phyloP scores from a whole-genome alignment of 2,888 invertebrate genomes.

The Ennomos quercinarius region DNA sequence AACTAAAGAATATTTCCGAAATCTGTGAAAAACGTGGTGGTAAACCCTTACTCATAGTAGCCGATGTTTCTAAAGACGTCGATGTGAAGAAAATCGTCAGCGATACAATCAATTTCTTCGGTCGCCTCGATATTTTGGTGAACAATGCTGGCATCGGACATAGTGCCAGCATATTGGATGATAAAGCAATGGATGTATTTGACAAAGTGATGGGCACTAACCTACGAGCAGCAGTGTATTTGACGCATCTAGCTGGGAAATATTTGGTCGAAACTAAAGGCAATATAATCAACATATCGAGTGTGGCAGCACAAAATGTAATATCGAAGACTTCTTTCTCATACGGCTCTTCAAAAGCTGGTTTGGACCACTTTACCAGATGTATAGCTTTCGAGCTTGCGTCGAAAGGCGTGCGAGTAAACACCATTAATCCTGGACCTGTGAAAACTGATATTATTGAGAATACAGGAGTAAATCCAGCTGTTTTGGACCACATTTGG shows the following conservation, averaged over 20 bases:
- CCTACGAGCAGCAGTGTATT: conserved; percentile 47
- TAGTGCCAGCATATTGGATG: conserved; percentile 40
- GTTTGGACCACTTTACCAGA: conserved; percentile 94
- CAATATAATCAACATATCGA: conserved; percentile 48
- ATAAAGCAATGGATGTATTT: conserved; percentile 45
- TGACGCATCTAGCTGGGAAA: conserved; percentile 45
- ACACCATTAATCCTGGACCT: conserved; percentile 94
- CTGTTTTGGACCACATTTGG: conserved; percentile 56
- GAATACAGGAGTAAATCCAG: conserved; percentile 33
- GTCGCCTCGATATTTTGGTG: conserved; percentile 52
- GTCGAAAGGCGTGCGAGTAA: conserved; percentile 89
- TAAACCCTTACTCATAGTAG: conserved; percentile 45
- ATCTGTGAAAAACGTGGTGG: conserved; percentile 42
- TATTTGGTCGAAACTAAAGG: conserved; percentile 43
- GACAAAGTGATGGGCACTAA: conserved; percentile 49
- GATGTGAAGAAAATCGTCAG: conserved; percentile 43
- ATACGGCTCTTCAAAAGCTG: conserved; percentile 60
- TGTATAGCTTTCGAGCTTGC: conserved; percentile 92
- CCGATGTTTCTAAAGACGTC: conserved; percentile 46
- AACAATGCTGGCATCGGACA: conserved; percentile 50
- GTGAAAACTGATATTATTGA: conserved; percentile 82
- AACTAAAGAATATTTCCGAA: conserved; percentile 41
- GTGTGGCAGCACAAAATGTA: conserved; percentile 29
- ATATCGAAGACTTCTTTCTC: conserved; percentile 28
- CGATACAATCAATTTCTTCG: conserved; percentile 43